Evolutionary conservation across 2,113 vertebrate genomes (phyloP).

Genomic region (Jaculus jaculus): DNA sequence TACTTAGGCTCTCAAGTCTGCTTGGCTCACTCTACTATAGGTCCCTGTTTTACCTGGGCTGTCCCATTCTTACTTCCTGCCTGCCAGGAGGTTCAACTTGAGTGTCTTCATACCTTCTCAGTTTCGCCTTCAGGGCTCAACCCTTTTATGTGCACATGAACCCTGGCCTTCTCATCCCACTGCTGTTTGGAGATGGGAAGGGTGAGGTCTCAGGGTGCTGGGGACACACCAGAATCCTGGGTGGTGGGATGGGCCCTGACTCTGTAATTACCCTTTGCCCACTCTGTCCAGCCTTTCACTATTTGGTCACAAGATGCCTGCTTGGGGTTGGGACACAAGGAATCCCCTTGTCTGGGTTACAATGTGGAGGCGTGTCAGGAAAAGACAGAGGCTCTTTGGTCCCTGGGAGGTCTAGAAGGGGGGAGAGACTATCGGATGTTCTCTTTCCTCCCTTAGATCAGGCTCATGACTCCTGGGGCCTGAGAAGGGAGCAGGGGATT

Average conservation of each 20-base stretch:
- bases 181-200: not conserved
- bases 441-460: slow-evolving; percentile 17
- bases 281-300: slow-evolving; percentile 21
- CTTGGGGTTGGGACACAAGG: slow-evolving; percentile 63
- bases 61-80: slow-evolving; percentile 1
- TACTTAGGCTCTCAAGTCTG: not conserved
- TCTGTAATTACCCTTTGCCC: slow-evolving; percentile 26
- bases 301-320: slow-evolving; percentile 62
- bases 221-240: not conserved
- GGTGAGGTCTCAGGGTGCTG: not conserved
- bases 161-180: not conserved
- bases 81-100: not conserved
- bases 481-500: not conserved
- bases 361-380: slow-evolving; percentile 43
- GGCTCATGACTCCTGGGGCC: slow-evolving; percentile 9
- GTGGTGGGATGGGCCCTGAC: not conserved
- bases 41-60: not conserved
- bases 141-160: slow-evolving; percentile 58
- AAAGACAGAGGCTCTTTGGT: slow-evolving; percentile 68
- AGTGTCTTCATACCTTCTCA: slow-evolving; percentile 20
- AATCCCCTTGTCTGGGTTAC: slow-evolving; percentile 65
- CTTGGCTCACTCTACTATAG: not conserved
- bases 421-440: not conserved
- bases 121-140: not conserved
- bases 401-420: not conserved